Percentiles rank a stretch among this genome's conserved stretches.
These are phyloP conservation scores for Telmatherina bonti DNA, from an alignment of 2,797 vertebrate species.

Conservation along the genomic window DNA sequence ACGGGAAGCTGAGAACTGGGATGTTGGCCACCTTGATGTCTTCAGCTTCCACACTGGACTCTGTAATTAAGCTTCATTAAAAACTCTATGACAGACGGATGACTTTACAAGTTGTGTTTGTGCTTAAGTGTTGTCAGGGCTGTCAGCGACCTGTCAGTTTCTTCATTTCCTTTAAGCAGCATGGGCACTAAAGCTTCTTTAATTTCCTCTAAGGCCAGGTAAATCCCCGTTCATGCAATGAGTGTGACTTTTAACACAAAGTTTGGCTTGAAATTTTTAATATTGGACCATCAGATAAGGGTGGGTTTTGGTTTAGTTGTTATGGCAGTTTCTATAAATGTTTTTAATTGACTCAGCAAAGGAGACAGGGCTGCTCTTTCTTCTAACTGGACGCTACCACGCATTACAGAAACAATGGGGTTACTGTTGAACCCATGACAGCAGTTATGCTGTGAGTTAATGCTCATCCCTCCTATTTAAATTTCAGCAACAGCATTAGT, in stretches of 20 bases:
- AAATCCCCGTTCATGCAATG: constrained; percentile 37
- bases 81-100: constrained; percentile 47
- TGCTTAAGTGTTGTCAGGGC: constrained; percentile 48
- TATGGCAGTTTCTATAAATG: constrained; percentile 5
- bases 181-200: constrained; percentile 36
- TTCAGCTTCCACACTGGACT: constrained; percentile 39
- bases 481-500: background rate
- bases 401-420: background rate
- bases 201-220: constrained; percentile 63
- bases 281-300: constrained; percentile 46
- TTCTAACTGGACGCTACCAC: background rate
- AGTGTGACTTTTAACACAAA: constrained; percentile 25
- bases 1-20: constrained; percentile 14
- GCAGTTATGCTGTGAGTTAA: background rate
- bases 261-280: constrained; percentile 5
- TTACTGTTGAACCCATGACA: background rate
- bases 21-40: constrained; percentile 36
- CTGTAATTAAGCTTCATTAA: constrained; percentile 61
- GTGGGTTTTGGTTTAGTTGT: background rate
- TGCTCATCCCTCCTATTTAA: background rate
- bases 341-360: background rate
- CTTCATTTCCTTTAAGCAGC: constrained; percentile 59
- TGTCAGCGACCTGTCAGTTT: constrained; percentile 57
- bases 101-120: constrained; percentile 39
- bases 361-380: background rate